A percentile compares a stretch with the other conserved stretches of the same genome.
phyloP scores from a whole-genome alignment of 2,113 vertebrate genomes.

The Paratilapia polleni region DNA sequence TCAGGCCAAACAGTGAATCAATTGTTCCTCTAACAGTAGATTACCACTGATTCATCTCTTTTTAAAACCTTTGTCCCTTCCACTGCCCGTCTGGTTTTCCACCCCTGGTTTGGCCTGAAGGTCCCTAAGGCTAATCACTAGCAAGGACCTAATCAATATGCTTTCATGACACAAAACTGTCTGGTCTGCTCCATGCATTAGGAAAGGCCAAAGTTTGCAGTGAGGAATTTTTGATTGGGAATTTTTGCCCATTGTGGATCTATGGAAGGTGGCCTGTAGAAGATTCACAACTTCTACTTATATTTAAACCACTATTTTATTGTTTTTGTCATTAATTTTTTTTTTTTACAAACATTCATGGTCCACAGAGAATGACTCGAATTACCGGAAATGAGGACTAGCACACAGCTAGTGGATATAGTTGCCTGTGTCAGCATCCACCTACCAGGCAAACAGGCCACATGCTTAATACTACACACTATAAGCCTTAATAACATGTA shows the following conservation, averaged over 20 bases:
- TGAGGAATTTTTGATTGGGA: constrained; percentile 14
- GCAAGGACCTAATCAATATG: constrained; percentile 66
- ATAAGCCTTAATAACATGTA: too few relatives aligned
- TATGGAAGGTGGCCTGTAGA: not conserved
- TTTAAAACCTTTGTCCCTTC: constrained; percentile 70
- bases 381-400: too few relatives aligned
- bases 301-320: not conserved
- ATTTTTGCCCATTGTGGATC: not conserved
- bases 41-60: constrained; percentile 75
- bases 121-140: constrained; percentile 68
- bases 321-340: not conserved
- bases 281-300: not conserved
- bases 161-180: constrained; percentile 74
- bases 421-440: too few relatives aligned
- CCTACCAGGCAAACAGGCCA: too few relatives aligned
- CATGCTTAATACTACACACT: too few relatives aligned
- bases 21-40: constrained; percentile 78
- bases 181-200: constrained; percentile 60
- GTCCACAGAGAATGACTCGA: not conserved
- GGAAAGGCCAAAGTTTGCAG: constrained; percentile 21
- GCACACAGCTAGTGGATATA: too few relatives aligned
- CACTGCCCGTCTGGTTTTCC: constrained; percentile 74
- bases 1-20: constrained; percentile 74
- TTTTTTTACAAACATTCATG: not conserved
- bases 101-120: constrained; percentile 58